Evolutionary conservation across 2,797 vertebrate genomes (phyloP).

Genomic region (Chromis chromis): DNA sequence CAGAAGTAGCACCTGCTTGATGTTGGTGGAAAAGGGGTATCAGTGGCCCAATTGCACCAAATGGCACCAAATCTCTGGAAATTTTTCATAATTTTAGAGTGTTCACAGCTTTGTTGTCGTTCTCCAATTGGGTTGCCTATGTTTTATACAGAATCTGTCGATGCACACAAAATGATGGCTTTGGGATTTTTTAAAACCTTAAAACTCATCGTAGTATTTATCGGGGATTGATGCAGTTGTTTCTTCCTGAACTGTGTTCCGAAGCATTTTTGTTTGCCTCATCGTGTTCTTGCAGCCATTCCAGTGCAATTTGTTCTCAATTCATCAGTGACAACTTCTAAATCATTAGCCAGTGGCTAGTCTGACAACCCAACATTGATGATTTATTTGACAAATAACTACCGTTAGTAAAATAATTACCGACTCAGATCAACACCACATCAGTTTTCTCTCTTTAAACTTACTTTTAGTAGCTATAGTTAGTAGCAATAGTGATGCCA

Average conservation of each 20-base stretch:
- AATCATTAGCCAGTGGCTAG: neutral
- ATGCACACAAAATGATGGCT: neutral
- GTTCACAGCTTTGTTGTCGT: neutral
- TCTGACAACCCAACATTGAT: neutral
- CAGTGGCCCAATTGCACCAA: neutral
- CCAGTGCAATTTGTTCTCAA: neutral
- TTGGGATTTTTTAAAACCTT: too few species aligned
- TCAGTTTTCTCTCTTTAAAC: neutral
- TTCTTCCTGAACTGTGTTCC: too few species aligned
- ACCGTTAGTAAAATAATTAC: neutral
- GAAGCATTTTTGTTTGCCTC: too few species aligned
- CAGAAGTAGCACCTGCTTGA: too few species aligned
- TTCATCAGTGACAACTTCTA: neutral
- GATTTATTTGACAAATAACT: neutral
- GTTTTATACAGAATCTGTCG: neutral
- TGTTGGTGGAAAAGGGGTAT: too few species aligned
- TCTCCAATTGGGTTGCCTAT: neutral
- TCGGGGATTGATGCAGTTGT: too few species aligned
- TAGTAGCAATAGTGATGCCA: neutral
- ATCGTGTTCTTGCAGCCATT: neutral
- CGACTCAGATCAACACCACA: neutral
- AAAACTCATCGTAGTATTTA: too few species aligned
- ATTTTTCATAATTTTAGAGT: neutral
- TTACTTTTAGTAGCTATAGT: neutral
- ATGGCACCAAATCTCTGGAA: slow-evolving; percentile 6